Percentiles rank a stretch among this genome's conserved stretches.
Conservation (phyloP, 1,140 invertebrate genomes). For the Oryctes rhinoceros region DNA sequence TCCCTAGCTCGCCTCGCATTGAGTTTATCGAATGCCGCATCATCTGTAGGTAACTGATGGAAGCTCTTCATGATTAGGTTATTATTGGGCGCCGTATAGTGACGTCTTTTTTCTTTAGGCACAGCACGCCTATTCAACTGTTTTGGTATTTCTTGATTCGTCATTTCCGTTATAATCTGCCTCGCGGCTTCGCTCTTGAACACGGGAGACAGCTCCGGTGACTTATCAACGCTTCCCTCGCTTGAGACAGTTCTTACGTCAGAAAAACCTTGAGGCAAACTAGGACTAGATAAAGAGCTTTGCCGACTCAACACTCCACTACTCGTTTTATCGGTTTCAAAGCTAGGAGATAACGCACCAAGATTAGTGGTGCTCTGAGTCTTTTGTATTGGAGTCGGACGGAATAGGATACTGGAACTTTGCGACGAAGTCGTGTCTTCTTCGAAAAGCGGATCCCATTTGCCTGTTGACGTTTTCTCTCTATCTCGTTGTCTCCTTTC, state of each 20-base stretch:
- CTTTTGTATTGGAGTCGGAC: slow-evolving; percentile 51
- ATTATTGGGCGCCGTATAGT: slow-evolving; percentile 84
- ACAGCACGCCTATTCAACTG: slow-evolving; percentile 65
- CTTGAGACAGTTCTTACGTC: slow-evolving; percentile 43
- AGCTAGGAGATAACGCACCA: slow-evolving; percentile 32
- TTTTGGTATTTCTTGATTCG: slow-evolving; percentile 61
- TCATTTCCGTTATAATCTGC: slow-evolving; percentile 86
- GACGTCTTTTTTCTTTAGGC: slow-evolving; percentile 82
- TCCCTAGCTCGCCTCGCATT: slow-evolving; percentile 71
- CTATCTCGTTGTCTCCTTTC: slow-evolving; percentile 82
- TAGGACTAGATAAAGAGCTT: slow-evolving; percentile 51
- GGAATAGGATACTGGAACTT: slow-evolving; percentile 52
- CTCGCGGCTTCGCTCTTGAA: slow-evolving; percentile 86
- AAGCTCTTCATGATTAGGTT: slow-evolving; percentile 56
- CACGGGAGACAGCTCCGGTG: slow-evolving; percentile 66
- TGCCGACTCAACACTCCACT: slow-evolving; percentile 46
- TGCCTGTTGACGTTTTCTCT: slow-evolving; percentile 57
- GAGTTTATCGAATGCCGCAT: slow-evolving; percentile 51
- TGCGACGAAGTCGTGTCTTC: slow-evolving; percentile 54
- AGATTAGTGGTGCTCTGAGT: slow-evolving; percentile 48
- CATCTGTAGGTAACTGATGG: slow-evolving; percentile 52
- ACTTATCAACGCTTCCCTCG: slow-evolving; percentile 50
- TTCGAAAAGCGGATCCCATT: slow-evolving; percentile 56
- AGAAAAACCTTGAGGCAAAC: slow-evolving; percentile 47
- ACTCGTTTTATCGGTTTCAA: slow-evolving; percentile 40